Evolutionary conservation across 2,888 invertebrate species (phyloP).

Genomic region (Harmothoe impar): DNA sequence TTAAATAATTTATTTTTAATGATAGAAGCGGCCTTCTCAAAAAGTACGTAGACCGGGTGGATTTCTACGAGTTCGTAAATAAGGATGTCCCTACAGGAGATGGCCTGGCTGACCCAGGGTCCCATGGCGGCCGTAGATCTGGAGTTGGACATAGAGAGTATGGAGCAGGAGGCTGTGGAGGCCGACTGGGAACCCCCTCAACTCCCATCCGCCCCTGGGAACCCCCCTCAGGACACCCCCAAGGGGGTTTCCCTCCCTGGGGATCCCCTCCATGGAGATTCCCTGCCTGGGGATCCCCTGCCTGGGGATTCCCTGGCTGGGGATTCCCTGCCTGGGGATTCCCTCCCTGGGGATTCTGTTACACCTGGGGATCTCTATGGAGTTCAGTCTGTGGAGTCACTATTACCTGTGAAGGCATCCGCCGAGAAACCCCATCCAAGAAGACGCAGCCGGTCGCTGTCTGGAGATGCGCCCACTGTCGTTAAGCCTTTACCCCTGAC

Average conservation of each 20-base stretch:
- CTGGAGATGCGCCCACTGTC: too few relatives aligned
- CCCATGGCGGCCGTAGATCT: slow-evolving; percentile 56
- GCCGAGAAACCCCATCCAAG: too few relatives aligned
- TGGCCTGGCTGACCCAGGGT: slow-evolving; percentile 58
- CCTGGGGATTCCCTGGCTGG: background rate
- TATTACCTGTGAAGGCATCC: too few relatives aligned
- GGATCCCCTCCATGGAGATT: background rate
- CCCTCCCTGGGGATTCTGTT: background rate
- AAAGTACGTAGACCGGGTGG: too few relatives aligned
- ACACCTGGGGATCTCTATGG: background rate
- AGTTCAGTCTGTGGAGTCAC: too few relatives aligned
- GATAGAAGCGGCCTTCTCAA: too few relatives aligned
- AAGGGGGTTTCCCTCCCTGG: too few relatives aligned
- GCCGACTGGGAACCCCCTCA: background rate
- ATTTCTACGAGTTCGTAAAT: background rate
- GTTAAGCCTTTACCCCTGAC: background rate
- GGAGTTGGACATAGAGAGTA: slow-evolving; percentile 45
- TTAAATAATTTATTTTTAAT: too few relatives aligned
- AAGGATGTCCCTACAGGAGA: slow-evolving; percentile 50
- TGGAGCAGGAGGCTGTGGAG: slow-evolving; percentile 54
- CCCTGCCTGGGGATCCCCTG: background rate
- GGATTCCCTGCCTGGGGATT: background rate
- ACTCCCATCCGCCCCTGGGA: background rate
- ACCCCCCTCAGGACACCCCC: too few relatives aligned
- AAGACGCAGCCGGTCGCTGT: too few relatives aligned